Base-by-base conservation (phyloP, 2,888 invertebrate species). In the Euzetes globulus region DNA sequence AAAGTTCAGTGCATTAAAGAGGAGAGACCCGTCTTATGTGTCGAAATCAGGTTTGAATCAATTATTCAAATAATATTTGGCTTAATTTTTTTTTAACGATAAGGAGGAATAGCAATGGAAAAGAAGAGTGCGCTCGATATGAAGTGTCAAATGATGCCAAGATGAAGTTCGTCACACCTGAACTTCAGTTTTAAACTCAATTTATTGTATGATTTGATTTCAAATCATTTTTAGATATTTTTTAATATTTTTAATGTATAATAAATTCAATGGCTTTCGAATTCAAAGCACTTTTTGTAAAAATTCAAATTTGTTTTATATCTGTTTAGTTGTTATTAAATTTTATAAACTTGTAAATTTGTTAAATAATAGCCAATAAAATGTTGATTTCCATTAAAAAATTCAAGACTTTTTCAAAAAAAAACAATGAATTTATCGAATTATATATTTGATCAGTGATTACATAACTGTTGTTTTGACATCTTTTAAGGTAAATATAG, bases 1-100 rank as follows among this genome's bases (percentile, higher is more conserved):
- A 75, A 74, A 74, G 72, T 76, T 2, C 77, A 77, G 29, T 78
- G 78, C 63, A 47, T 78, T 19, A 78, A 75, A 75, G 75, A 77
- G 13, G 75, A 75, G 37, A 50, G 68, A 45, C 68, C 68, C 45
- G 22, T 68, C 19, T 0, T 68, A 5, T 68, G 68, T 45, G 19
- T 68, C 19, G 68, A 68, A 68, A 45, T 68, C 68, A 68, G 68
- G 68, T 68, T 45, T 45, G 22, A 41, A 63, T 63, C 63, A 29
- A 29, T 27, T 63, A 15, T 4, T 63, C 11, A 11, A 19, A 50
- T 7, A 50, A n/a, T 13, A 50, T 50, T 50, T 50, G n/a, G 4
- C 4, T 50, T n/a, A n/a, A 7, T 50, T 33, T 63, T 29, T 41
- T 45, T n/a, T 19, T 41, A 19, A 45, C n/a, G 19, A 15, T 22